Conservation (phyloP, 1,140 invertebrate genomes). For the Cataglyphis hispanica region DNA sequence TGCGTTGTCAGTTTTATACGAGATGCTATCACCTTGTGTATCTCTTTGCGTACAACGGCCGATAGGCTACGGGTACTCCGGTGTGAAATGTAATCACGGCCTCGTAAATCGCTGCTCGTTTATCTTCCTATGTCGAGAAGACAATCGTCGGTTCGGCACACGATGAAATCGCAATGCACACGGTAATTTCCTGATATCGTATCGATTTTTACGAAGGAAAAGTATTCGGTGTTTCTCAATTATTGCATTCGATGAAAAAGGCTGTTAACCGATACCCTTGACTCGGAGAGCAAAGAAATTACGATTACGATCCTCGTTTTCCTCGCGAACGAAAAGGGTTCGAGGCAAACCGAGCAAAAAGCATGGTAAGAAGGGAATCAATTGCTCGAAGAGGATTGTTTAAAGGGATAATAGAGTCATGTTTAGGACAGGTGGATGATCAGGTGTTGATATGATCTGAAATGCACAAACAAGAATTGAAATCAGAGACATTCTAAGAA, state of each 20-base stretch:
- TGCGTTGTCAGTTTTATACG: conserved; percentile 39
- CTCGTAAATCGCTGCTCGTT: conserved; percentile 38
- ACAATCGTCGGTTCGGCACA: neutral
- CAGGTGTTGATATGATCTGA: conserved; percentile 51
- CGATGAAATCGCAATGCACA: conserved; percentile 19
- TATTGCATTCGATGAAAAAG: neutral
- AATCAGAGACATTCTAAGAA: neutral
- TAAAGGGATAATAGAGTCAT: conserved; percentile 50
- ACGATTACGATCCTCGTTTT: conserved; percentile 51
- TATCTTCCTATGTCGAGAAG: conserved; percentile 30
- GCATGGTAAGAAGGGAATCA: conserved; percentile 19
- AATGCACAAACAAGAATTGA: conserved; percentile 33
- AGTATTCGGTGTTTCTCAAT: neutral
- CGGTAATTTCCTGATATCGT: conserved; percentile 14
- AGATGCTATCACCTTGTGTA: conserved; percentile 52
- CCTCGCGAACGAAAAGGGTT: conserved; percentile 8
- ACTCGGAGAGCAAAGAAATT: conserved; percentile 46
- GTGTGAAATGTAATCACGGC: conserved; percentile 42
- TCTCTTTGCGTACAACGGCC: conserved; percentile 59
- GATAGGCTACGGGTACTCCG: conserved; percentile 34
- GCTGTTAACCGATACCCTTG: conserved; percentile 6
- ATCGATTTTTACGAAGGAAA: conserved; percentile 1
- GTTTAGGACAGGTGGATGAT: conserved; percentile 27
- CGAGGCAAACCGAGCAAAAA: conserved; percentile 38
- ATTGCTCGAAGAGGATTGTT: conserved; percentile 44